Base-by-base conservation (phyloP, 2,797 vertebrate species). In the Cephalopachus bancanus region DNA sequence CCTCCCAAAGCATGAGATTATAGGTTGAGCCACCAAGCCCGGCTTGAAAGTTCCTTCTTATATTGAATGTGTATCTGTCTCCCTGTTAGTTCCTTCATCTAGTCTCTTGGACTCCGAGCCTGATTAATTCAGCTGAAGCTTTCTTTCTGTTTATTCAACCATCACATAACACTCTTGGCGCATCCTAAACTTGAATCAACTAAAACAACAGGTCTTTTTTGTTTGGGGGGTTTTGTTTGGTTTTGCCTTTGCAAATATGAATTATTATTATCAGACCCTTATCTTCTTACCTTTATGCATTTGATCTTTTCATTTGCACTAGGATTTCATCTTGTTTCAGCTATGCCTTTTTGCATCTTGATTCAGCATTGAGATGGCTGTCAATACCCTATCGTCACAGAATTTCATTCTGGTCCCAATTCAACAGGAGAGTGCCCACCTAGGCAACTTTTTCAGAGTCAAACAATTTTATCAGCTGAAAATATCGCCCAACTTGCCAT, bases 341-440 rank as follows among this genome's bases (percentile, higher is more conserved):
- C 20, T 10, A 69, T 85, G 5, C 17, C 7, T n/a, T 67, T 78
- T 72, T 44, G 16, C 12, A 14, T 67, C 57, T 62, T 71, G 30
- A 53, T 28, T 75, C 62, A 60, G 3, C 7, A 10, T 0, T 4
- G 5, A 71, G 44, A 15, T 0, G 0, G 15, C 64, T 62, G 22
- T 74, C 67, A 33, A 1, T 7, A 5, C n/a, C 30, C 14, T 26
- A 7, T 55, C 30, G 1, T 53, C n/a, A 8, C 22, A 17, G 49
- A 33, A 15, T 53, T 91, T 76, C 24, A 1, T 28, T 37, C 12
- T 16, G 5, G 53, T 51, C 33, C 55, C 10, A 14, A 3, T 30
- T 64, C 24, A 37, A 22, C 1, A 65, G 24, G 11, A 89, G 51
- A 74, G 5, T 22, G 19, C 30, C 67, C 33, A 24, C 20, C 10